These are phyloP conservation scores for Brachionus koreanus DNA, from an alignment of 1,140 invertebrate genomes.

Conservation along the genomic window DNA sequence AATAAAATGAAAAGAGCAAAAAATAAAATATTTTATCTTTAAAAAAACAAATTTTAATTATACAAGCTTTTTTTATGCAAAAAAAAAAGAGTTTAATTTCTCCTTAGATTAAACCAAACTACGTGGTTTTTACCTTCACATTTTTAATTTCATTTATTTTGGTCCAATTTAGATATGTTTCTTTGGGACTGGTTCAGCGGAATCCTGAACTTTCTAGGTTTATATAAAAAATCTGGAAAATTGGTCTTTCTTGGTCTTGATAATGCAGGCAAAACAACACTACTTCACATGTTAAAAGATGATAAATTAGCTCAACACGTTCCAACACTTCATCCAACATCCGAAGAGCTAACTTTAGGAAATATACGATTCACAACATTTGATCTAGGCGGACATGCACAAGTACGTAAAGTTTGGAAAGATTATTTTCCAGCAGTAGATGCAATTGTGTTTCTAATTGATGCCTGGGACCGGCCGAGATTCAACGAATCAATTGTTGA, in stretches of 20 bases:
- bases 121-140: constrained; percentile 7
- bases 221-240: constrained; percentile 98
- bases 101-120: not conserved
- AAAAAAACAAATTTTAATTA: not conserved
- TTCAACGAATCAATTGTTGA: constrained; percentile 81
- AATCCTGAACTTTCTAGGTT: constrained; percentile 85
- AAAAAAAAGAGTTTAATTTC: not conserved
- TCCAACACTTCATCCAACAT: constrained; percentile 96
- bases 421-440: constrained; percentile 99
- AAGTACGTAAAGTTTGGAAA: constrained; percentile 97
- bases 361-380: constrained; percentile 99
- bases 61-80: not conserved
- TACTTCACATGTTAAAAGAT: constrained; percentile 98
- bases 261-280: constrained; percentile 96
- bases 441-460: constrained; percentile 96
- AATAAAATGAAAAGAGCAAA: not conserved
- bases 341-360: constrained; percentile 96
- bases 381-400: constrained; percentile 96
- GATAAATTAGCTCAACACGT: constrained; percentile 97
- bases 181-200: constrained; percentile 96
- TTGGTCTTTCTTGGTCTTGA: constrained; percentile 94
- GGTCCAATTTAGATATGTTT: constrained; percentile 68
- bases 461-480: constrained; percentile 81
- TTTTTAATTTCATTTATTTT: constrained; percentile 40
- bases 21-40: not conserved